Conservation (phyloP, 2,113 vertebrate species). For the Elachura formosa region DNA sequence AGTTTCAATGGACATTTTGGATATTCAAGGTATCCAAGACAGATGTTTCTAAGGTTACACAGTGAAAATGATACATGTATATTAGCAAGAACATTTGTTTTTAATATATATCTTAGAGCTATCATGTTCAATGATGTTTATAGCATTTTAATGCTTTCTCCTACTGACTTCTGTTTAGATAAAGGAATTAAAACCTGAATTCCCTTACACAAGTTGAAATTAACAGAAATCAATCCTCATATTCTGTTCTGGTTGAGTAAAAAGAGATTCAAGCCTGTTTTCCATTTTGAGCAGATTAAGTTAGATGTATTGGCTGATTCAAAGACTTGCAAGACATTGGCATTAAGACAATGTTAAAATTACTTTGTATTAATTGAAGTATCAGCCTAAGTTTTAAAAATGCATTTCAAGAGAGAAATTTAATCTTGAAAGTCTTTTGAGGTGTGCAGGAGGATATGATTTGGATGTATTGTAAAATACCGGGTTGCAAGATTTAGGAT, state of each 20-base stretch:
- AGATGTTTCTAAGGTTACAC: not conserved
- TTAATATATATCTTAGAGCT: not conserved
- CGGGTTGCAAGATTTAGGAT: not conserved
- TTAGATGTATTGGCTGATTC: not conserved
- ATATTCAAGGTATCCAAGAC: not conserved
- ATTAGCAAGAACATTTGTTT: not conserved
- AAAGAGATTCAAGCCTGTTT: not conserved
- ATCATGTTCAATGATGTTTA: not conserved
- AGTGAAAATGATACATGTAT: not conserved
- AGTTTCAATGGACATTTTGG: not conserved
- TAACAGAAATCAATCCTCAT: not conserved
- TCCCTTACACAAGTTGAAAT: not conserved
- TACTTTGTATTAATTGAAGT: not conserved
- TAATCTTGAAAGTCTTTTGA: not conserved
- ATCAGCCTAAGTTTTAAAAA: not conserved
- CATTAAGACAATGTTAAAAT: not conserved
- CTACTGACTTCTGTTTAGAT: not conserved
- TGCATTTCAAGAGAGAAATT: not conserved
- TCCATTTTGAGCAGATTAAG: not conserved
- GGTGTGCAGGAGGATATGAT: not conserved
- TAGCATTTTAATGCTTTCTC: not conserved
- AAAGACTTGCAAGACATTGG: not conserved
- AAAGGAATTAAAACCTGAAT: not conserved
- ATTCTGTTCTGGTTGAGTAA: not conserved
- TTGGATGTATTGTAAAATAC: not conserved